A percentile compares a stretch with the other conserved stretches of the same genome.
phyloP scores from a whole-genome alignment of 2,797 vertebrate genomes.

The Erpetoichthys calabaricus region DNA sequence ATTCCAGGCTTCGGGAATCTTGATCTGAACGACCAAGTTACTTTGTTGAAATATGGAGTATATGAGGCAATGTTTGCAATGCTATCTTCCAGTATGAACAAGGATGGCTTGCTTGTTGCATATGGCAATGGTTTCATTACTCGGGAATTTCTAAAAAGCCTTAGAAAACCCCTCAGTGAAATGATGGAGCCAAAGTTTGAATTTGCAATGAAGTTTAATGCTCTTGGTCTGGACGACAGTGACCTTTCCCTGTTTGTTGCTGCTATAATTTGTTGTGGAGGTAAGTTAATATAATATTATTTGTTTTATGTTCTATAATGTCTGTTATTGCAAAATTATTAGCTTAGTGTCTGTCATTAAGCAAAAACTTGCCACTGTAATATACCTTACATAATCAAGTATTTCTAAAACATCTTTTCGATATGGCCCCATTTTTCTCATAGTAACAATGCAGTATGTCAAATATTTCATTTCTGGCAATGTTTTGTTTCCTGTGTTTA shows the following conservation, averaged over 20 bases:
- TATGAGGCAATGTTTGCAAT: constrained; percentile 89
- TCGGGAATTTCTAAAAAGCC: constrained; percentile 84
- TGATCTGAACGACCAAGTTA: constrained; percentile 89
- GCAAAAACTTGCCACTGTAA: no score
- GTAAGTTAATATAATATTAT: constrained; percentile 39
- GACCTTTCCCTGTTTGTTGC: constrained; percentile 89
- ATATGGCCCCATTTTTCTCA: no score
- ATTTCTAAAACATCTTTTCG: no score
- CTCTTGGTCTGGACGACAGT: constrained; percentile 79
- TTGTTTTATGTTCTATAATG: no score
- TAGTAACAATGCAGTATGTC: no score
- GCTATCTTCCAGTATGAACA: constrained; percentile 90
- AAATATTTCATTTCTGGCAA: no score
- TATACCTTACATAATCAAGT: no score
- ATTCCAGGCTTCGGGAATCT: constrained; percentile 76
- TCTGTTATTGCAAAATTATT: no score
- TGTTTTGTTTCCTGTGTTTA: no score
- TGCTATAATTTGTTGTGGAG: constrained; percentile 91
- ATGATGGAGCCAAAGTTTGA: constrained; percentile 97
- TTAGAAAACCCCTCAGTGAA: constrained; percentile 83
- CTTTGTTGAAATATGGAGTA: constrained; percentile 80
- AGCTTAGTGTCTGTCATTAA: no score
- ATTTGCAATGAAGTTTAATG: constrained; percentile 88
- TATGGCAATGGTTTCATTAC: constrained; percentile 83
- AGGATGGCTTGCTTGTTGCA: constrained; percentile 83